Evolutionary conservation across 1,140 invertebrate genomes (phyloP).

Genomic region (Drosophila pandora): DNA sequence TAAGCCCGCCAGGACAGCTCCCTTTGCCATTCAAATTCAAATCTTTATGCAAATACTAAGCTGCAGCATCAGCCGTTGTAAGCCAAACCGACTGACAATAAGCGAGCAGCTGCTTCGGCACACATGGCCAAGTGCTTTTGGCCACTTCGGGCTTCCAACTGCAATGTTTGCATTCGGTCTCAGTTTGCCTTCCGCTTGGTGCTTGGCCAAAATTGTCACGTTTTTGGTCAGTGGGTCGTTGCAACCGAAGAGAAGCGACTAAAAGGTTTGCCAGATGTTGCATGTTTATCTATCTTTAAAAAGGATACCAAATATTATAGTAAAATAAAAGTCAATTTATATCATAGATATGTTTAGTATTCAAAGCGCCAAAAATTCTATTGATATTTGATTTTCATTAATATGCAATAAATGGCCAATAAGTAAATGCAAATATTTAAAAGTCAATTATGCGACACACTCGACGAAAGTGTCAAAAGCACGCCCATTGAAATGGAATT

Average conservation of each 20-base stretch:
- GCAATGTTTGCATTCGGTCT: slow-evolving; percentile 34
- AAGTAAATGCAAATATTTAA: slow-evolving; percentile 42
- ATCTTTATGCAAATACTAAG: slow-evolving; percentile 44
- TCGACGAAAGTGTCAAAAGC: slow-evolving; percentile 25
- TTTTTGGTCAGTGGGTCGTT: slow-evolving; percentile 28
- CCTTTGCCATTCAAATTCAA: slow-evolving; percentile 1
- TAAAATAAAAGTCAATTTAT: neutral
- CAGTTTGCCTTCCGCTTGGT: slow-evolving; percentile 5
- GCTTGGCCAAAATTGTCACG: slow-evolving; percentile 40
- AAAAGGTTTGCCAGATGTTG: slow-evolving; percentile 28
- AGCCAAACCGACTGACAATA: slow-evolving; percentile 33
- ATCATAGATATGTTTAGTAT: neutral
- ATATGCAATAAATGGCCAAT: slow-evolving; percentile 32
- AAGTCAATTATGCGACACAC: slow-evolving; percentile 6
- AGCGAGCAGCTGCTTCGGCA: slow-evolving; percentile 33
- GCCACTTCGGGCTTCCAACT: slow-evolving; percentile 11
- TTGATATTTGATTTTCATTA: slow-evolving; percentile 29
- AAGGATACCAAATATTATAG: neutral
- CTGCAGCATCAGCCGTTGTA: slow-evolving; percentile 29
- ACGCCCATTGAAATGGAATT: slow-evolving; percentile 37
- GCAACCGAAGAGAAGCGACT: neutral
- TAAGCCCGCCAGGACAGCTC: neutral
- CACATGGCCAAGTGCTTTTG: slow-evolving; percentile 47
- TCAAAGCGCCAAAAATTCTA: neutral
- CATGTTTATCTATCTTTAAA: neutral